These are phyloP conservation scores for Pristionchus arcanus DNA, from an alignment of 2,888 invertebrate species.

Conservation along the genomic window DNA sequence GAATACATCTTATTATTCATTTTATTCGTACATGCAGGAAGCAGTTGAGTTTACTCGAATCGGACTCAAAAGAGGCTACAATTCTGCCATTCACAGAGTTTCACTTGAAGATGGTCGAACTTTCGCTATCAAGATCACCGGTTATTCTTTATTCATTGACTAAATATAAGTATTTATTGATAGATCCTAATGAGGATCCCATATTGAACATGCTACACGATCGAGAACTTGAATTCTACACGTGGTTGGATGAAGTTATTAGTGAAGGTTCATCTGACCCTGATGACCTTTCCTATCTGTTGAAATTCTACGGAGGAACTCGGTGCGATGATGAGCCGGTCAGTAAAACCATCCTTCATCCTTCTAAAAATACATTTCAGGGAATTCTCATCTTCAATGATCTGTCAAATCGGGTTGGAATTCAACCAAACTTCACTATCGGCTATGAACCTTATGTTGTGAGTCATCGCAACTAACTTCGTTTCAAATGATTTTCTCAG, in stretches of 20 bases:
- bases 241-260: not conserved
- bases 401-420: not conserved
- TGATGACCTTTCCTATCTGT: not conserved
- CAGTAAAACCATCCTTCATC: not conserved
- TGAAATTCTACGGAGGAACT: slow-evolving; percentile 20
- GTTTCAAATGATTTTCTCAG: not conserved
- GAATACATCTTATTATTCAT: not conserved
- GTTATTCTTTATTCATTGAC: not conserved
- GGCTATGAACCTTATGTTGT: not conserved
- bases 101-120: not conserved
- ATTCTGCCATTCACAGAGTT: slow-evolving; percentile 1
- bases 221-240: not conserved
- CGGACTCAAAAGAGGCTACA: slow-evolving; percentile 17
- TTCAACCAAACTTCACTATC: not conserved
- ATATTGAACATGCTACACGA: slow-evolving; percentile 10
- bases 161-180: not conserved
- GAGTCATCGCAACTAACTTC: not conserved
- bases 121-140: not conserved
- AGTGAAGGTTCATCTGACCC: not conserved
- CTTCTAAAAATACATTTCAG: not conserved
- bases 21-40: not conserved
- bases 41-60: not conserved
- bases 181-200: not conserved
- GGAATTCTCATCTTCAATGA: slow-evolving; percentile 19
- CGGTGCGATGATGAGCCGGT: not conserved